Base-by-base conservation (phyloP, 2,113 vertebrate genomes). In the Nerophis ophidion region DNA sequence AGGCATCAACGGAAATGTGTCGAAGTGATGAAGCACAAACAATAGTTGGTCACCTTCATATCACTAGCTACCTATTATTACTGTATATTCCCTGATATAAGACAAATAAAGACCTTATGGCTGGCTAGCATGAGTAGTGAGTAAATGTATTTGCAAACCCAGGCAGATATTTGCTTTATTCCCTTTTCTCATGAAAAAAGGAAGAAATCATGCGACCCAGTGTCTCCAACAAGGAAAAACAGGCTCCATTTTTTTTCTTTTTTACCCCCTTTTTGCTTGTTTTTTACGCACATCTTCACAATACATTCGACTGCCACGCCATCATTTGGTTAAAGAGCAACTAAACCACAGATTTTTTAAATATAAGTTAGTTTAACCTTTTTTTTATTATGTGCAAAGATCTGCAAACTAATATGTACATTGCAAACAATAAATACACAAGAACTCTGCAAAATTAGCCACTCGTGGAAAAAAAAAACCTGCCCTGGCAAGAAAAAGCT, bases 341-440 rank as follows among this genome's bases (percentile, higher is more conserved):
- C 84, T 84, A 81, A 85, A 88, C 78, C 63, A 73, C 79, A 87
- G 81, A 81, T 71, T 76, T 75, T 70, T 77, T 77, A 50, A 84
- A 76, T 73, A 86, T 82, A 80, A 76, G 84, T 84, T 89, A 86
- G 77, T 87, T 80, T 73, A 88, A 87, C 76, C 68, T 72, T 79
- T 80, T 81, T 81, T 74, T 85, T 84, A 76, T 70, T 87, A 85
- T 91, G 93, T 93, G 92, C 93, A 94, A 93, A 89, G 87, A 89
- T 84, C 91, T 92, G 94, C 89, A 94, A 92, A 91, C 85, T 88
- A 90, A 89, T 90, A 90, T 92, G 68, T 88, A 90, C 86, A 89
- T 81, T 82, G 82, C 81, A 90, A 86, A 87, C 78, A 80, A 84
- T 88, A 92, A 92, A 94, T 90, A 92, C 88, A 92, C 81, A 89